Evolutionary conservation across 2,113 vertebrate genomes (phyloP).

Genomic region (Saccopteryx leptura): DNA sequence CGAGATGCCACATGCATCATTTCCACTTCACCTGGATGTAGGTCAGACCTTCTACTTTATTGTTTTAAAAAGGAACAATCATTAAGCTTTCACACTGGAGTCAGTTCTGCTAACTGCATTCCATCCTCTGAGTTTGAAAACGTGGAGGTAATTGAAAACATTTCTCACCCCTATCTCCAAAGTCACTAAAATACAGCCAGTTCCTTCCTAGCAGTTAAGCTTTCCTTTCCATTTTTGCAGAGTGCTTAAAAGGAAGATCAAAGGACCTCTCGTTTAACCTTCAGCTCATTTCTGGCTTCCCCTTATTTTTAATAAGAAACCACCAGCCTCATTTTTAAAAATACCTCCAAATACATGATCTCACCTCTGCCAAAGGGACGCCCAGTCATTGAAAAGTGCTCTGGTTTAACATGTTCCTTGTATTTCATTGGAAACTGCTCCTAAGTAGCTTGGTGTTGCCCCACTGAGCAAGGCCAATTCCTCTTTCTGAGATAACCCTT

Average conservation of each 20-base stretch:
- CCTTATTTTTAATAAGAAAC: constrained; percentile 29
- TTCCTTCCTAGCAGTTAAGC: neutral
- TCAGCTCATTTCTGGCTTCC: neutral
- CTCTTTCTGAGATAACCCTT: neutral
- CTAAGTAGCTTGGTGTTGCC: neutral
- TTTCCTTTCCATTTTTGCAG: constrained; percentile 7
- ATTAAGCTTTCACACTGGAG: neutral
- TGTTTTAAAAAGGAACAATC: neutral
- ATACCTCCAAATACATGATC: neutral
- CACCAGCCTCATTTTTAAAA: constrained; percentile 1
- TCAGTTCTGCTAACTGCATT: neutral
- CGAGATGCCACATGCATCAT: neutral
- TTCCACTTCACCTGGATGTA: neutral
- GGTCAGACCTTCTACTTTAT: neutral
- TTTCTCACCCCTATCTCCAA: neutral
- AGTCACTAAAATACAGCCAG: neutral
- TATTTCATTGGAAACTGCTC: constrained; percentile 6
- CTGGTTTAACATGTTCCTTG: neutral
- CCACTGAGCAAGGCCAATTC: neutral
- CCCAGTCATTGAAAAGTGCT: neutral
- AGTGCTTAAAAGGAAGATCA: neutral
- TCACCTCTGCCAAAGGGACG: neutral
- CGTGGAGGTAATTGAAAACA: neutral
- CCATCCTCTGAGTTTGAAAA: neutral
- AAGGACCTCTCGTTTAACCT: neutral